Percentiles rank a stretch among this genome's conserved stretches.
phyloP scores from a whole-genome alignment of 2,797 vertebrate genomes.

The Arrhamphus sclerolepis region DNA sequence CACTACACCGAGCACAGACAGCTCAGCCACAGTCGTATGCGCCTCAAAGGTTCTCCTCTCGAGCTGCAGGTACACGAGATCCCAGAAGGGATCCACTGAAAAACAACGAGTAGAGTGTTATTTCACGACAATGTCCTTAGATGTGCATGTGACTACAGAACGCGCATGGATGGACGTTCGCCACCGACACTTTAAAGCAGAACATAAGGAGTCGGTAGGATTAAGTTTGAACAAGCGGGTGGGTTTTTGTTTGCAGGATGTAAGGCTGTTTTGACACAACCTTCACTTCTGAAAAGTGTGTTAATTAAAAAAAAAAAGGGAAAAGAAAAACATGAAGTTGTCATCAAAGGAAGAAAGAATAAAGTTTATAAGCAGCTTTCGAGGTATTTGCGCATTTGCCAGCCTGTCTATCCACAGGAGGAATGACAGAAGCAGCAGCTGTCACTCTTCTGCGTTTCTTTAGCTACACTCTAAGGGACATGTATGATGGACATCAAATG shows the following conservation, averaged over 20 bases:
- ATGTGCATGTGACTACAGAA: slow-evolving; percentile 39
- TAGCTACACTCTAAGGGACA: slow-evolving; percentile 34
- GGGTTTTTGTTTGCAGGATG: slow-evolving; percentile 10
- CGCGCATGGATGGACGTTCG: slow-evolving; percentile 34
- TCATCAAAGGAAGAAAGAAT: not conserved
- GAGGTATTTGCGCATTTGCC: slow-evolving; percentile 30
- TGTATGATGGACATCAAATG: slow-evolving; percentile 59
- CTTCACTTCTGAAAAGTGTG: not conserved
- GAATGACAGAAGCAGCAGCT: slow-evolving; percentile 44
- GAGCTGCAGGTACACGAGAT: slow-evolving; percentile 24
- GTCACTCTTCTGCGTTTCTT: slow-evolving; percentile 38
- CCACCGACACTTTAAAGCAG: slow-evolving; percentile 7
- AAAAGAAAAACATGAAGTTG: not conserved
- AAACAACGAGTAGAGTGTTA: slow-evolving; percentile 49
- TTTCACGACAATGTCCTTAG: slow-evolving; percentile 57
- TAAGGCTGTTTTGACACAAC: slow-evolving; percentile 2
- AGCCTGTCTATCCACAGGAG: slow-evolving; percentile 37
- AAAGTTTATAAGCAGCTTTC: slow-evolving; percentile 44
- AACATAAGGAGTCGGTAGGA: slow-evolving; percentile 11
- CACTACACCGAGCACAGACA: slow-evolving; percentile 45
- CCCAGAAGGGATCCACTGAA: slow-evolving; percentile 34
- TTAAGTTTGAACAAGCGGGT: slow-evolving; percentile 7
- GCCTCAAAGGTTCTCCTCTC: slow-evolving; percentile 31
- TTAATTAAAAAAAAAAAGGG: not conserved
- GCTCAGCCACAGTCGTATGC: slow-evolving; percentile 42